Base-by-base conservation (phyloP, 2,113 vertebrate genomes). In the Stomatorhinus ivindoensis region DNA sequence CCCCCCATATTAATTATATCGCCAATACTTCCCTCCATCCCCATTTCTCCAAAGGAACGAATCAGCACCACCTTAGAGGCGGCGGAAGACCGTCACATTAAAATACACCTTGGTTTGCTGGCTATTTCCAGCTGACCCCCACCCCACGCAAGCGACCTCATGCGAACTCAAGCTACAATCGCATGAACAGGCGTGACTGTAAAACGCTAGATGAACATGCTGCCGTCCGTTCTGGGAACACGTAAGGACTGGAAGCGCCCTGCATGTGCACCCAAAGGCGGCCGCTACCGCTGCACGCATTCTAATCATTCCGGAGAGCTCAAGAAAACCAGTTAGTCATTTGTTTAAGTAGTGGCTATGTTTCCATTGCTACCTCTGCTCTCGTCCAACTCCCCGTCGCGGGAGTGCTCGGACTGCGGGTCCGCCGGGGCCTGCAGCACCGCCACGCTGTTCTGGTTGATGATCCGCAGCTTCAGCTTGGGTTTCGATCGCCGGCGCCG, bases 361-460 rank as follows among this genome's bases (percentile, higher is more conserved):
- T 42, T 76, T 19, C 73, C 73, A 39, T 15, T 17, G 69, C 9
- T 95, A 99, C 98, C 98, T 97, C 97, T 95, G 93, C 94, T 93
- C 80, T 97, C 96, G 83, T 98, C 97, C 94, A 95, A 94, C 86
- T 98, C 96, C 1, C 96, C 96, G 48, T 97, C 97, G 88, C 97
- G 94, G 85, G 96, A 97, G 89, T 96, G 95, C 27, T 97, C 97
- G 9, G 95, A 95, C 35, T 96, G 96, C 47, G 95, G 94, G 85
- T 99, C 97, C 27, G 95, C 94, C 0, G 97, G 97, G 0, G 97
- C 98, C 93, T 99, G 98, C 84, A 99, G 97, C 61, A 99, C 98
- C 0, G 98, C 97, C 92, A 99, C 98, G 19, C 97, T 99, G 95
- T 99, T 99, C 95, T 99, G 98, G 94, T 99, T 99, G 92, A 99